Conservation (phyloP, 1,140 invertebrate genomes). For the Bombyx mandarina region DNA sequence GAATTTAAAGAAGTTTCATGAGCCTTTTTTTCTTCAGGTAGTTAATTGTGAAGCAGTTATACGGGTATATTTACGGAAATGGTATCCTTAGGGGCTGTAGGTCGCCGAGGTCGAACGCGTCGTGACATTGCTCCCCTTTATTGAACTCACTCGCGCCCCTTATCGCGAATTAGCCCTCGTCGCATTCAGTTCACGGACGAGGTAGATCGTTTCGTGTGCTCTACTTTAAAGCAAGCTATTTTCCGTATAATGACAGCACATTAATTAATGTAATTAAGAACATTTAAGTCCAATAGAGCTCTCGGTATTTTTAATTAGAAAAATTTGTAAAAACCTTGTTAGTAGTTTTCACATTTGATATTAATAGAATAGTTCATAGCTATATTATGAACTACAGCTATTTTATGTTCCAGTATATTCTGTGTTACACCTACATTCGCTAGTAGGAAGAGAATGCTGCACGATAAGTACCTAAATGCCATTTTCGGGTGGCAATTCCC, state of each 20-base stretch:
- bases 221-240: constrained; percentile 53
- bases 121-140: constrained; percentile 41
- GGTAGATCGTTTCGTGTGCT: constrained; percentile 46
- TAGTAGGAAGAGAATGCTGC: no score
- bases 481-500: constrained; percentile 52
- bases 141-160: constrained; percentile 44
- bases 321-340: no score
- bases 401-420: no score
- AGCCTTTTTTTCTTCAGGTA: background rate
- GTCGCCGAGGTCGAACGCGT: constrained; percentile 27
- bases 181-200: constrained; percentile 49
- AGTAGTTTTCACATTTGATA: no score
- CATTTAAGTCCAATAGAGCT: no score
- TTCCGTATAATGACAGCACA: constrained; percentile 41
- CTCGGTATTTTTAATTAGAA: no score
- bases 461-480: constrained; percentile 28
- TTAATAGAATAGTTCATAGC: no score
- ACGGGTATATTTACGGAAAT: constrained; percentile 29
- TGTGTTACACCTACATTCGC: no score
- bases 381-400: no score
- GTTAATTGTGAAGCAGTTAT: constrained; percentile 6
- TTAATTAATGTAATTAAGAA: constrained; percentile 55
- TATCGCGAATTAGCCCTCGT: constrained; percentile 58
- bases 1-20: constrained; percentile 3
- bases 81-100: constrained; percentile 30